phyloP scores from a whole-genome alignment of 2,888 invertebrate genomes.

The Cistogaster globosa region DNA sequence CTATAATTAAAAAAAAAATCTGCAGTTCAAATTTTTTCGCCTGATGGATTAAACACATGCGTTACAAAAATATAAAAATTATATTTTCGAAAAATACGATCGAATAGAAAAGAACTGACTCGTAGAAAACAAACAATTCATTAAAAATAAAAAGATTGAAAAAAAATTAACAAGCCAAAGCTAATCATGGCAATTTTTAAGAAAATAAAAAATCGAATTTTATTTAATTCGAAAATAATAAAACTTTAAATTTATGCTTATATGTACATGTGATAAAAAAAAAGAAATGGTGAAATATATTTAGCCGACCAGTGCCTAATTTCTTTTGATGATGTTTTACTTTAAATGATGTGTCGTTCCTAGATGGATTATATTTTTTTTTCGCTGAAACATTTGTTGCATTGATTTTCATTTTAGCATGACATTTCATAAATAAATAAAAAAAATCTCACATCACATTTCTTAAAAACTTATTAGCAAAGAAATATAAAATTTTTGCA shows the following conservation, averaged over 20 bases:
- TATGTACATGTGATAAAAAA: background rate
- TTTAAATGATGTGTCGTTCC: constrained; percentile 81
- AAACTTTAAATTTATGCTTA: background rate
- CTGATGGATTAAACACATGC: constrained; percentile 68
- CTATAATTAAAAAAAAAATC: constrained; percentile 32
- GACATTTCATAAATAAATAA: constrained; percentile 52
- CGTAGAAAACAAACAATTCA: constrained; percentile 51
- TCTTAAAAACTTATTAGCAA: constrained; percentile 2
- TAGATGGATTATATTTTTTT: constrained; percentile 79
- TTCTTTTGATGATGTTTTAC: constrained; percentile 80
- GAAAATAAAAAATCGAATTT: constrained; percentile 5
- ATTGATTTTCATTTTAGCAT: constrained; percentile 77
- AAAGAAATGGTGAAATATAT: background rate
- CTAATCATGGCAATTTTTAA: constrained; percentile 52
- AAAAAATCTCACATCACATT: background rate
- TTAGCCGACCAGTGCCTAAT: constrained; percentile 74
- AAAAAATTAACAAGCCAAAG: constrained; percentile 48
- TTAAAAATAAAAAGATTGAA: constrained; percentile 14
- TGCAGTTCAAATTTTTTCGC: constrained; percentile 25
- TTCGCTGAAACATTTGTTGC: constrained; percentile 76
- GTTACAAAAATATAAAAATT: constrained; percentile 50
- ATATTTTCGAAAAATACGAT: background rate
- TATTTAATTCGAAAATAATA: constrained; percentile 41
- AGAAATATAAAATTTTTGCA: background rate
- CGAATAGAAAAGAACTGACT: constrained; percentile 44